Conservation (phyloP, 2,888 invertebrate species). For the Philhelius pedissequus region DNA sequence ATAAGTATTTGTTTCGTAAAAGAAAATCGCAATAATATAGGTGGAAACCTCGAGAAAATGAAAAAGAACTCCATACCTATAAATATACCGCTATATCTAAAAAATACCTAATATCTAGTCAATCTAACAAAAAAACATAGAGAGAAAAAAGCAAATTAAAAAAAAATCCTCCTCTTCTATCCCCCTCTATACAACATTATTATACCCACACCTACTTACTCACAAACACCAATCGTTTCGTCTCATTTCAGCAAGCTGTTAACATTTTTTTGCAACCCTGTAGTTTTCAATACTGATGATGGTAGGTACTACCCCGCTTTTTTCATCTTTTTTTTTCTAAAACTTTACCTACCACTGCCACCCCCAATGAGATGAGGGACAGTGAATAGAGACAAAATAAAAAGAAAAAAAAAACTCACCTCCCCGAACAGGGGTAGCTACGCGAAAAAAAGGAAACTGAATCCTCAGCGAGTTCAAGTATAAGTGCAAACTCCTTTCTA, state of each 20-base stretch:
- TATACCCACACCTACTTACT: background rate
- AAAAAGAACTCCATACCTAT: constrained; percentile 19
- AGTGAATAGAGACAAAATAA: constrained; percentile 14
- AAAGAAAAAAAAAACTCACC: constrained; percentile 40
- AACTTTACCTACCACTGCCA: constrained; percentile 49
- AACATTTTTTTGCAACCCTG: constrained; percentile 43
- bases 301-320: constrained; percentile 36
- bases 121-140: constrained; percentile 7
- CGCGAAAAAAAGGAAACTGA: constrained; percentile 4
- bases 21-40: constrained; percentile 21
- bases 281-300: constrained; percentile 4
- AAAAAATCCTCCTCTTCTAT: background rate
- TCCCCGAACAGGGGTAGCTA: constrained; percentile 41
- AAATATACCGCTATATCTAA: too few relatives aligned
- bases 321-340: constrained; percentile 11
- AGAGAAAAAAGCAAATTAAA: background rate
- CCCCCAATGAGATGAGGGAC: constrained; percentile 19
- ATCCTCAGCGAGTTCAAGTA: constrained; percentile 66
- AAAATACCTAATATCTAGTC: background rate
- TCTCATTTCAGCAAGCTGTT: constrained; percentile 63
- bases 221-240: constrained; percentile 58
- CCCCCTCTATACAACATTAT: background rate
- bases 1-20: constrained; percentile 4
- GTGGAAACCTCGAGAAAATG: constrained; percentile 46
- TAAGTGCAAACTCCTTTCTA: constrained; percentile 66